Conservation (phyloP, 2,113 vertebrate species). For the Columbina picui region DNA sequence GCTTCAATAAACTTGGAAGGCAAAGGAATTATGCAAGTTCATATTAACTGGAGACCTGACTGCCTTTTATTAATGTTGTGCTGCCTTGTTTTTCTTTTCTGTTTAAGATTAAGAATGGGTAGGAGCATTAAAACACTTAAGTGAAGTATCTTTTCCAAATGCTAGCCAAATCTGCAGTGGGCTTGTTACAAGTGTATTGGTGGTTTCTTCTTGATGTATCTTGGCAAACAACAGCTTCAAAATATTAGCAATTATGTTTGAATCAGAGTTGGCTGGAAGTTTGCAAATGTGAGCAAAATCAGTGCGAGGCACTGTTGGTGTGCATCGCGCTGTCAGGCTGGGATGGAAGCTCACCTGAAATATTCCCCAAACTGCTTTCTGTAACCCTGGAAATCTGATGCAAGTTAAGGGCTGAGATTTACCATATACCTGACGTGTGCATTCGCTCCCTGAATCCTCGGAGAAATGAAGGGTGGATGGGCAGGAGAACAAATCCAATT, state of each 20-base stretch:
- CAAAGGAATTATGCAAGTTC: background rate
- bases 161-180: background rate
- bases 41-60: background rate
- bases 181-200: background rate
- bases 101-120: background rate
- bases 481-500: rapidly evolving
- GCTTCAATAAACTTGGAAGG: background rate
- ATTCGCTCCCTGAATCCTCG: background rate
- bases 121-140: background rate
- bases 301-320: background rate
- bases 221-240: background rate
- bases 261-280: background rate
- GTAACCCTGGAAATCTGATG: background rate
- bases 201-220: background rate
- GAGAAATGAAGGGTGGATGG: rapidly evolving
- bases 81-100: background rate
- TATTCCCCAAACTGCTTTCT: background rate
- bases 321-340: background rate
- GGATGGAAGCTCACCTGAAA: background rate
- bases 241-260: background rate
- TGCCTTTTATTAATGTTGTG: background rate
- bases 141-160: background rate
- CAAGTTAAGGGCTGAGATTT: background rate
- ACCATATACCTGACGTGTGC: rapidly evolving
- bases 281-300: background rate